phyloP scores from a whole-genome alignment of 2,888 invertebrate genomes.

The Thalpophila matura region DNA sequence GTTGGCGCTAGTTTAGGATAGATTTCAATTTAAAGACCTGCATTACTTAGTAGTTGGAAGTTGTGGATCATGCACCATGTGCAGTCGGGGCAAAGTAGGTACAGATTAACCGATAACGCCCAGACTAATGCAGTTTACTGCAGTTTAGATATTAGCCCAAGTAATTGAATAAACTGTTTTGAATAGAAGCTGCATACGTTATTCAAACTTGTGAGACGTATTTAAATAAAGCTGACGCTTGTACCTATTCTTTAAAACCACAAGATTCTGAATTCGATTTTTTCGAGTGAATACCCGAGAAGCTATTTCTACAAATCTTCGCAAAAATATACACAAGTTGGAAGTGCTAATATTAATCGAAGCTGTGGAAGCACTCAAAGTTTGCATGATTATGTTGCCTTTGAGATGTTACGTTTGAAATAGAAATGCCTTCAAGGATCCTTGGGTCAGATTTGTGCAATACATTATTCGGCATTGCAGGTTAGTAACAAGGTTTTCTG shows the following conservation, averaged over 20 bases:
- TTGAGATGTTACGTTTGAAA: slow-evolving; percentile 33
- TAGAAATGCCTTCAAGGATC: slow-evolving; percentile 34
- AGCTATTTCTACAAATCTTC: background rate
- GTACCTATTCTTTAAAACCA: background rate
- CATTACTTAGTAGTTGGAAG: slow-evolving; percentile 62
- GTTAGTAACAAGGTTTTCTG: slow-evolving; percentile 38
- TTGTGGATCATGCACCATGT: slow-evolving; percentile 63
- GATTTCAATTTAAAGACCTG: slow-evolving; percentile 72
- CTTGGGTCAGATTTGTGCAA: slow-evolving; percentile 36
- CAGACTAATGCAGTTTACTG: slow-evolving; percentile 55
- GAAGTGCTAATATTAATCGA: slow-evolving; percentile 31
- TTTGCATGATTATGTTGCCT: slow-evolving; percentile 21
- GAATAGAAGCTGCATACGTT: slow-evolving; percentile 4
- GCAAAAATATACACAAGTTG: slow-evolving; percentile 27
- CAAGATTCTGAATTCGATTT: no score
- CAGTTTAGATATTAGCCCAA: slow-evolving; percentile 52
- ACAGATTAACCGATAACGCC: slow-evolving; percentile 68
- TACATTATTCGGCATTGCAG: slow-evolving; percentile 50
- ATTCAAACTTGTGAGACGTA: background rate
- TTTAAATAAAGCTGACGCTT: background rate
- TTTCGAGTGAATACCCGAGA: no score
- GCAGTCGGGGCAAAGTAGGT: slow-evolving; percentile 56
- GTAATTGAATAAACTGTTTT: slow-evolving; percentile 16
- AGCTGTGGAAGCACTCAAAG: slow-evolving; percentile 21
- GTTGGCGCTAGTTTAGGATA: slow-evolving; percentile 58